Percentiles rank a stretch among this genome's conserved stretches.
Conservation (phyloP, 2,888 invertebrate species). For the Tanypteryx hageni region DNA sequence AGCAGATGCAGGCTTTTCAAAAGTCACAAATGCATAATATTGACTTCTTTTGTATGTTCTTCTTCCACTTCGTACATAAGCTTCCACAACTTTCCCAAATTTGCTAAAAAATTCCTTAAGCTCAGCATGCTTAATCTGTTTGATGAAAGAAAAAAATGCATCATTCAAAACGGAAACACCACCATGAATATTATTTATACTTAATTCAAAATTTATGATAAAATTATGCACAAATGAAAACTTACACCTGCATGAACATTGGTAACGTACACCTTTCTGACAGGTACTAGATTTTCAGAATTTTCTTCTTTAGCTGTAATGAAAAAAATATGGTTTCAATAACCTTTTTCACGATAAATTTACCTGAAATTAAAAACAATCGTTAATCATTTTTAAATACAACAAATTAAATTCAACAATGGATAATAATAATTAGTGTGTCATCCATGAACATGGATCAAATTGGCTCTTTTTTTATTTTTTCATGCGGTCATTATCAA, state of each 20-base stretch:
- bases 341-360: not conserved
- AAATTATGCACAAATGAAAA: not conserved
- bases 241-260: constrained; percentile 46
- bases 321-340: not conserved
- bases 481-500: too few relatives aligned
- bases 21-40: constrained; percentile 51
- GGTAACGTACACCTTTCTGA: constrained; percentile 29
- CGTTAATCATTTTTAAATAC: not conserved
- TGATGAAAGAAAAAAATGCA: not conserved
- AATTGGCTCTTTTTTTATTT: not conserved
- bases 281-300: not conserved
- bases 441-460: not conserved
- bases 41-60: constrained; percentile 24
- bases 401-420: not conserved
- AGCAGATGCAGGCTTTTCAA: constrained; percentile 23
- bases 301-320: constrained; percentile 1
- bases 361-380: not conserved
- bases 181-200: not conserved
- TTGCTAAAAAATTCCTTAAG: constrained; percentile 48
- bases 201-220: not conserved
- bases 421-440: not conserved
- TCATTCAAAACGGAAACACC: not conserved
- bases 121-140: not conserved
- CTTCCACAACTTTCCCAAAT: constrained; percentile 22
- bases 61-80: constrained; percentile 20